phyloP scores from a whole-genome alignment of 2,797 vertebrate species.

The Neosilurus hyrtlii region DNA sequence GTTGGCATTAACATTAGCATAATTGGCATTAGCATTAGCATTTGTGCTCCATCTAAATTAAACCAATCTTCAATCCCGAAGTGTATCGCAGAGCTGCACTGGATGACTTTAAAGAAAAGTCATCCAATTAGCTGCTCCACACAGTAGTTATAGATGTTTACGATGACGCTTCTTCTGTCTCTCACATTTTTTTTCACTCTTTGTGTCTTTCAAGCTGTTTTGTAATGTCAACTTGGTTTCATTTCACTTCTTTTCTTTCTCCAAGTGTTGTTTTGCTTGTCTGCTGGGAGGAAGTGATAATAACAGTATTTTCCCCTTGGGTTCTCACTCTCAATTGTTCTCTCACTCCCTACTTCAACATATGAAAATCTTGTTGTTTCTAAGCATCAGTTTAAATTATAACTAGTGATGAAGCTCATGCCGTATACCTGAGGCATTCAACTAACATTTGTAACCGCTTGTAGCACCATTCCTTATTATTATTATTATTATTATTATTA shows the following conservation, averaged over 20 bases:
- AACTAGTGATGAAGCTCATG: conserved; percentile 51
- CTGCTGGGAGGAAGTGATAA: conserved; percentile 57
- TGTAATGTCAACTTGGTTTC: conserved; percentile 57
- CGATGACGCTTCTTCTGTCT: conserved; percentile 39
- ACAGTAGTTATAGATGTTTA: conserved; percentile 46
- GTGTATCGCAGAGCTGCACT: conserved; percentile 56
- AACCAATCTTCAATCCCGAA: conserved; percentile 64
- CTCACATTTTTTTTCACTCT: conserved; percentile 50
- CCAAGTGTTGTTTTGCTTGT: conserved; percentile 56
- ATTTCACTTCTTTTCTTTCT: conserved; percentile 49
- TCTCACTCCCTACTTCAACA: conserved; percentile 37
- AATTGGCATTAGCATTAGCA: conserved; percentile 46
- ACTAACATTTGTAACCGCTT: neutral
- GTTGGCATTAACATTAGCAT: no score
- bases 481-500: conserved; percentile 7
- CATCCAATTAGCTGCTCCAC: conserved; percentile 67
- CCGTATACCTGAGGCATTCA: neutral
- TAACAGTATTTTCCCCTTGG: conserved; percentile 64
- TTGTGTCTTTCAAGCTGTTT: conserved; percentile 39
- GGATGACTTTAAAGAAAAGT: conserved; percentile 63
- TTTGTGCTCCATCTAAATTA: conserved; percentile 59
- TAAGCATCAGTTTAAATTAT: conserved; percentile 67
- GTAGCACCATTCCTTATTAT: neutral
- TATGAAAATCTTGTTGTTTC: conserved; percentile 70
- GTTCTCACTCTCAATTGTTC: conserved; percentile 23